phyloP scores from a whole-genome alignment of 2,797 vertebrate species.

The Sitta carolinensis region DNA sequence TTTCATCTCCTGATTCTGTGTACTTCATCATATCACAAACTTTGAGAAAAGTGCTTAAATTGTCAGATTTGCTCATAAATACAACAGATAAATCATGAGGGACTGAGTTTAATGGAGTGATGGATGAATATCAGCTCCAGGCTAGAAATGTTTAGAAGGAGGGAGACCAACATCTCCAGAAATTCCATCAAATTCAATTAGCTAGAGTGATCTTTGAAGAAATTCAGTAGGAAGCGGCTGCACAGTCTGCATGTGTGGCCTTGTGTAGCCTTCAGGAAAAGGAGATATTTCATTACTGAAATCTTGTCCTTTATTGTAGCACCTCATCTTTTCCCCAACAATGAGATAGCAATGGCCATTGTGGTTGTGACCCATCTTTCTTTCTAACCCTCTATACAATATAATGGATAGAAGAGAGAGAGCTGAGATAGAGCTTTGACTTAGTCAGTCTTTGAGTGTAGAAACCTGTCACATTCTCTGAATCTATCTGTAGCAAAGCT shows the following conservation, averaged over 20 bases:
- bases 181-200: not conserved
- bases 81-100: not conserved
- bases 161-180: not conserved
- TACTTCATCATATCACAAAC: not conserved
- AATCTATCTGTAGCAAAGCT: not conserved
- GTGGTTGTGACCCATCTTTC: not conserved
- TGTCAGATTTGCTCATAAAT: slow-evolving; percentile 8
- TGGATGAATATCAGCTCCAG: not conserved
- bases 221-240: not conserved
- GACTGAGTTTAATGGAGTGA: not conserved
- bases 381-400: not conserved
- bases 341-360: not conserved
- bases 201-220: not conserved
- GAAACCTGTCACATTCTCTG: not conserved
- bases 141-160: not conserved
- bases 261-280: not conserved
- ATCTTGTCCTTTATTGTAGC: not conserved
- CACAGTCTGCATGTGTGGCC: not conserved
- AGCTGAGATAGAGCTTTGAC: not conserved
- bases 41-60: not conserved
- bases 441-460: not conserved
- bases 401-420: not conserved
- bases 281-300: not conserved
- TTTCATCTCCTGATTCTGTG: not conserved
- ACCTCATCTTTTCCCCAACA: not conserved